Evolutionary conservation across 2,888 invertebrate genomes (phyloP).

Genomic region (Platynereis dumerilii): DNA sequence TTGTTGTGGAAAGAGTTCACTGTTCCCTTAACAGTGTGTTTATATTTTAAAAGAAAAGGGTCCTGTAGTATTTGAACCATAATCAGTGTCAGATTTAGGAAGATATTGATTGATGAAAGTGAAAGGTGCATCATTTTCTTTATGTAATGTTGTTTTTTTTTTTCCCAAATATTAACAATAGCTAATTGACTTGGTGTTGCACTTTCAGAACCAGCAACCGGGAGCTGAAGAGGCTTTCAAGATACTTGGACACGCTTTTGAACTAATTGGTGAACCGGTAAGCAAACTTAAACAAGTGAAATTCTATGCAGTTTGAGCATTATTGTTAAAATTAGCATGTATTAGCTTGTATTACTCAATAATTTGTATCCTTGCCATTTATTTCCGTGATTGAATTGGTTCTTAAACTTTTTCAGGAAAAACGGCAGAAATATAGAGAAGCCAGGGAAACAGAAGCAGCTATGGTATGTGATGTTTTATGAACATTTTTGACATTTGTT

Average conservation of each 20-base stretch:
- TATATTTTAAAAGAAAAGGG: too few species aligned
- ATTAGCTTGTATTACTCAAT: neutral
- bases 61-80: too few species aligned
- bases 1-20: too few species aligned
- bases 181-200: neutral
- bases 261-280: conserved; percentile 81
- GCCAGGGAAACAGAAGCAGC: conserved; percentile 54
- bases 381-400: too few species aligned
- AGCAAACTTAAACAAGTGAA: too few species aligned
- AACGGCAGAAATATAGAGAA: conserved; percentile 54
- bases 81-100: too few species aligned
- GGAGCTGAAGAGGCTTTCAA: conserved; percentile 97
- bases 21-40: too few species aligned
- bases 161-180: too few species aligned
- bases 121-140: too few species aligned
- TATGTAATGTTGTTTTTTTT: too few species aligned
- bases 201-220: conserved; percentile 78
- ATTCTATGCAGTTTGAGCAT: conserved; percentile 47
- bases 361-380: neutral
- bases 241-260: conserved; percentile 92
- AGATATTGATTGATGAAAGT: too few species aligned
- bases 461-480: conserved; percentile 57
- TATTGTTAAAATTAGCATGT: neutral
- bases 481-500: too few species aligned
- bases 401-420: conserved; percentile 45